Percentiles rank a stretch among this genome's conserved stretches.
These are phyloP conservation scores for Temnothorax unifasciatus DNA, from an alignment of 2,888 invertebrate genomes.

Conservation along the genomic window DNA sequence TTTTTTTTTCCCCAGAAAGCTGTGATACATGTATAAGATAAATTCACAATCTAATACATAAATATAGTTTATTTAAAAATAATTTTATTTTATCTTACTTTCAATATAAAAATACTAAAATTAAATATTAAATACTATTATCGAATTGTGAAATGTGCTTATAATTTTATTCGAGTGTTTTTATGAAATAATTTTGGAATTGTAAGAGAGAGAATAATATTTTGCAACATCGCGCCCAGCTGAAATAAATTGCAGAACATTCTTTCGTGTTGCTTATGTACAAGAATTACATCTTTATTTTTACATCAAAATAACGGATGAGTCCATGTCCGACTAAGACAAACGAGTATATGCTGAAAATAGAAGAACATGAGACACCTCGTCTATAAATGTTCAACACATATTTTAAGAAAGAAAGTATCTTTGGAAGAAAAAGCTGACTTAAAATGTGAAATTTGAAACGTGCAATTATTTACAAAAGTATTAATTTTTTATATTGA, in stretches of 20 bases:
- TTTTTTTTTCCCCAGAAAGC: neutral
- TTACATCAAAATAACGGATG: slow-evolving; percentile 41
- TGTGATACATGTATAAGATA: neutral
- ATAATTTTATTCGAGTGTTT: neutral
- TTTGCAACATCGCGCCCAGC: neutral
- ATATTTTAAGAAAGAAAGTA: neutral
- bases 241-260: slow-evolving; percentile 40
- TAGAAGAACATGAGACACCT: neutral
- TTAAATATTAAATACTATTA: neutral
- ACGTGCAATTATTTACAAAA: neutral
- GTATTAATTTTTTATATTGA: neutral
- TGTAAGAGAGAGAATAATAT: slow-evolving; percentile 14
- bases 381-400: slow-evolving; percentile 27
- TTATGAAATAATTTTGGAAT: slow-evolving; percentile 14
- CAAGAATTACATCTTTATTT: slow-evolving; percentile 39
- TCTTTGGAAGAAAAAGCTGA: neutral
- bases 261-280: slow-evolving; percentile 29
- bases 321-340: slow-evolving; percentile 35
- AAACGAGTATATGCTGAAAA: slow-evolving; percentile 36
- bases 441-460: neutral
- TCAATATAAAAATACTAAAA: neutral
- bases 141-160: neutral
- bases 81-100: neutral
- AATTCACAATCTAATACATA: neutral
- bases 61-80: slow-evolving; percentile 12